A percentile compares a stretch with the other conserved stretches of the same genome.
Evolutionary conservation across 2,113 vertebrate genomes (phyloP).

Genomic region (Sphaerodactylus townsendi): DNA sequence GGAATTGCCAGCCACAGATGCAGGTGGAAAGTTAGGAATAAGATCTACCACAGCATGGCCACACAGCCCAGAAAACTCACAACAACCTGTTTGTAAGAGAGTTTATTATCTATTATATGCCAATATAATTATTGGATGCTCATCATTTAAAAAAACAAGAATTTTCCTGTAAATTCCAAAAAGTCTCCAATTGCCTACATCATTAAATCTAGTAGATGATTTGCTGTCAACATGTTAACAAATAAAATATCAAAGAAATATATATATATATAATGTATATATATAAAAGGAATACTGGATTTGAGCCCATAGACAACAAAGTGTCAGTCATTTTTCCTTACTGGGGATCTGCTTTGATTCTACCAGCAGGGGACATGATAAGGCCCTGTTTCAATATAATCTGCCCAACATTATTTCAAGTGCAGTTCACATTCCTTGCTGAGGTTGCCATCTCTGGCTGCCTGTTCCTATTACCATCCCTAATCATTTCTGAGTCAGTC

Average conservation of each 20-base stretch:
- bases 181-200: background rate
- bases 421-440: background rate
- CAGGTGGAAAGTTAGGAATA: too few relatives aligned
- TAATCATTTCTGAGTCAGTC: background rate
- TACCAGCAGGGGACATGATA: background rate
- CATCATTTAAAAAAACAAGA: background rate
- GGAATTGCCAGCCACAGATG: too few relatives aligned
- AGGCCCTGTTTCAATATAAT: background rate
- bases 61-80: too few relatives aligned
- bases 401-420: background rate
- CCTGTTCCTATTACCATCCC: background rate
- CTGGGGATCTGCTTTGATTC: background rate
- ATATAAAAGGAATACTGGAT: too few relatives aligned
- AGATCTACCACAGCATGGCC: too few relatives aligned
- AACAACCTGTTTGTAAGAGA: too few relatives aligned
- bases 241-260: background rate
- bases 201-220: background rate
- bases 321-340: background rate
- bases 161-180: background rate
- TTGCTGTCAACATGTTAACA: background rate
- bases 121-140: background rate
- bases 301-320: background rate
- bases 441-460: background rate
- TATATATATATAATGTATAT: too few relatives aligned
- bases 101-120: background rate